Evolutionary conservation across 2,113 vertebrate species (phyloP).

Genomic region (Apodemus sylvaticus): DNA sequence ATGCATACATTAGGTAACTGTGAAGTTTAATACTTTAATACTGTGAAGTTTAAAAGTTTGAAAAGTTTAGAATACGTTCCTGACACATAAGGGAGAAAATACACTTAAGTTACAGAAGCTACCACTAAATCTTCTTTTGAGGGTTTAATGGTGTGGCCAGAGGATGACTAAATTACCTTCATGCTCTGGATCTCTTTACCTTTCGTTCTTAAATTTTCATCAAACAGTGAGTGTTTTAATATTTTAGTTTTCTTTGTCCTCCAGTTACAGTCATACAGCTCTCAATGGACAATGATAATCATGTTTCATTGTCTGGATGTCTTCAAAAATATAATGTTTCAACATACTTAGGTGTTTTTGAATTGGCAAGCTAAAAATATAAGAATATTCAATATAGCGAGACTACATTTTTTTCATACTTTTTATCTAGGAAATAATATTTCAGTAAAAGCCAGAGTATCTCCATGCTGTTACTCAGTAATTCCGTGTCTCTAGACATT

Average conservation of each 20-base stretch:
- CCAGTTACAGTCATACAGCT: background rate
- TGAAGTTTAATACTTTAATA: background rate
- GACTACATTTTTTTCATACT: background rate
- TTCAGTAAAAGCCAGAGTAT: background rate
- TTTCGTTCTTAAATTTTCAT: background rate
- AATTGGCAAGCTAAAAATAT: background rate
- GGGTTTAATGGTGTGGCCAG: background rate
- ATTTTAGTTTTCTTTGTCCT: background rate
- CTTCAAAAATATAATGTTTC: background rate
- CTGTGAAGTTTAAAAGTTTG: background rate
- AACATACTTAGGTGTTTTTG: conserved; percentile 26
- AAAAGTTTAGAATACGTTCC: conserved; percentile 27
- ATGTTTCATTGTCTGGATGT: conserved; percentile 2
- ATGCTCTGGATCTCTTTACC: background rate
- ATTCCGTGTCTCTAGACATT: background rate
- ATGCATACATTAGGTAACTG: background rate
- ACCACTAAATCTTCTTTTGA: background rate
- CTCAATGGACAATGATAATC: background rate
- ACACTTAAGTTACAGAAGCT: background rate
- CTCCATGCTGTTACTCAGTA: background rate
- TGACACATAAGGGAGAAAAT: conserved; percentile 30
- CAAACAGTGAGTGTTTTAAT: background rate
- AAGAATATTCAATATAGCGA: background rate
- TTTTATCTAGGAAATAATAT: background rate
- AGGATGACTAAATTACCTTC: background rate